phyloP scores from a whole-genome alignment of 2,797 vertebrate species.

The Harpagifer antarcticus region DNA sequence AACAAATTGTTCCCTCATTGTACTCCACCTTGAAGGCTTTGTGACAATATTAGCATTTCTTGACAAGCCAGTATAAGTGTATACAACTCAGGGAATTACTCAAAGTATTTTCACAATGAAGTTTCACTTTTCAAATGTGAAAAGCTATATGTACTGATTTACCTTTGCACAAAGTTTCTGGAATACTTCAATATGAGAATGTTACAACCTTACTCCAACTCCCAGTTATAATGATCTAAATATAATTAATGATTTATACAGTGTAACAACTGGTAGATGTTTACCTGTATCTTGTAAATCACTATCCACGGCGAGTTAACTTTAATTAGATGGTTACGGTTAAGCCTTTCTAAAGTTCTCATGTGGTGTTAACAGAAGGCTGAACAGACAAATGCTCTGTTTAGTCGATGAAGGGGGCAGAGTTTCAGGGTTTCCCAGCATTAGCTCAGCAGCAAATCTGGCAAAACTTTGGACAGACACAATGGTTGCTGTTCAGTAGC shows the following conservation, averaged over 20 bases:
- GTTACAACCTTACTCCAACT: slow-evolving; percentile 16
- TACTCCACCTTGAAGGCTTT: background rate
- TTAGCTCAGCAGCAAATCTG: slow-evolving; percentile 64
- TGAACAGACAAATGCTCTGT: slow-evolving; percentile 68
- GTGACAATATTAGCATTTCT: background rate
- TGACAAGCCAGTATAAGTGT: slow-evolving; percentile 5
- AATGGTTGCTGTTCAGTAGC: slow-evolving; percentile 76
- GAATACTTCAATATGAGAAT: background rate
- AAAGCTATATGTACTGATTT: slow-evolving; percentile 12
- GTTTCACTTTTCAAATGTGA: slow-evolving; percentile 26
- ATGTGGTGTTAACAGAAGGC: slow-evolving; percentile 49
- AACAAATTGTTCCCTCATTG: background rate
- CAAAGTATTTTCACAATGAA: slow-evolving; percentile 15
- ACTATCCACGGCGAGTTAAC: slow-evolving; percentile 45
- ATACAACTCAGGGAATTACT: slow-evolving; percentile 6
- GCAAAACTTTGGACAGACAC: slow-evolving; percentile 59
- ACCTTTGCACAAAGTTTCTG: background rate
- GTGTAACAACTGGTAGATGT: slow-evolving; percentile 41
- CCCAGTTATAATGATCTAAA: slow-evolving; percentile 6
- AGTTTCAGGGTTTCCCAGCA: slow-evolving; percentile 68
- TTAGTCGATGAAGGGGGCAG: slow-evolving; percentile 57
- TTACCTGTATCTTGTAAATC: slow-evolving; percentile 53
- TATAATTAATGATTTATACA: slow-evolving; percentile 46
- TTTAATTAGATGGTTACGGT: slow-evolving; percentile 55
- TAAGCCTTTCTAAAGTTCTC: slow-evolving; percentile 48